These are phyloP conservation scores for Melanophora roralis DNA, from an alignment of 2,888 invertebrate genomes.

Conservation along the genomic window DNA sequence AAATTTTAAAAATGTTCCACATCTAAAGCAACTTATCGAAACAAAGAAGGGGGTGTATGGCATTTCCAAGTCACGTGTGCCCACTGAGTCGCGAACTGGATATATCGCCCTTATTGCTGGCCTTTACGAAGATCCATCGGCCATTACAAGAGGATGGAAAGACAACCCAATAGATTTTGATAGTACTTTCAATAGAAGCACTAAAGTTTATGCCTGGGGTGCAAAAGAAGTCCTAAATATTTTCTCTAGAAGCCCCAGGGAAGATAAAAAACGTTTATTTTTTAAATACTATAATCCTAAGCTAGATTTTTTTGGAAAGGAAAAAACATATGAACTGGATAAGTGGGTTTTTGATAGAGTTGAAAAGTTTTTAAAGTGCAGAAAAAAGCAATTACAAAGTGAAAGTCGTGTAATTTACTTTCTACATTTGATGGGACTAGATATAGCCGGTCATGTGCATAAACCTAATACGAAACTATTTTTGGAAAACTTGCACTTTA, in stretches of 20 bases:
- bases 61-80: slow-evolving; percentile 92
- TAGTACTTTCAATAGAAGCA: slow-evolving; percentile 94
- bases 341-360: slow-evolving; percentile 94
- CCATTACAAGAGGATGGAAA: slow-evolving; percentile 97
- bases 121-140: slow-evolving; percentile 98
- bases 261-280: slow-evolving; percentile 74
- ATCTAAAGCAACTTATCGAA: slow-evolving; percentile 70
- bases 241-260: slow-evolving; percentile 85
- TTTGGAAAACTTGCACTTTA: slow-evolving; percentile 84
- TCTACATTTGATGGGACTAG: slow-evolving; percentile 94
- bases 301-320: slow-evolving; percentile 86
- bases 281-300: slow-evolving; percentile 81
- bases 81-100: slow-evolving; percentile 98
- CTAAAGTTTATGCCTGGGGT: slow-evolving; percentile 94
- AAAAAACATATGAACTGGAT: slow-evolving; percentile 82
- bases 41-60: slow-evolving; percentile 79
- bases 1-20: slow-evolving; percentile 70
- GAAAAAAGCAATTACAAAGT: slow-evolving; percentile 75
- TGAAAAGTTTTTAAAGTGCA: slow-evolving; percentile 79
- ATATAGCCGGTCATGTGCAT: slow-evolving; percentile 95
- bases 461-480: slow-evolving; percentile 93
- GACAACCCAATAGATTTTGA: slow-evolving; percentile 98
- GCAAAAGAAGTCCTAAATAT: slow-evolving; percentile 96
- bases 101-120: slow-evolving; percentile 95
- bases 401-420: slow-evolving; percentile 85